A percentile compares a stretch with the other conserved stretches of the same genome.
Conservation (phyloP, 2,797 vertebrate species). For the Tenualosa thibaudeaui region DNA sequence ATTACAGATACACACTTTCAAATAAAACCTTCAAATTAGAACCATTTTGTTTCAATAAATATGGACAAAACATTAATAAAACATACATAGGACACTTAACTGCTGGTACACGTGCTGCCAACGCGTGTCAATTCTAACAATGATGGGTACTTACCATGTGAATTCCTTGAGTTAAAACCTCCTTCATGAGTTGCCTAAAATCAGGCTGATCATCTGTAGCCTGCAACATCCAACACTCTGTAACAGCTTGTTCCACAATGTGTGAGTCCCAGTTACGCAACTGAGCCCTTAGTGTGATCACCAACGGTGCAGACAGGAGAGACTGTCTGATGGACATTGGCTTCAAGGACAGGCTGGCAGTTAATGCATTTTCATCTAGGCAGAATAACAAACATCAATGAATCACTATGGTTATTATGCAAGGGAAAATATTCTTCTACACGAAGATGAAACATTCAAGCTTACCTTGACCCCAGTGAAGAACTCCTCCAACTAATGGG, state of each 20-base stretch:
- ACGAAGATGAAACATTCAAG: neutral
- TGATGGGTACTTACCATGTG: constrained; percentile 76
- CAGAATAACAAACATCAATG: neutral
- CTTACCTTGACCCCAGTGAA: constrained; percentile 77
- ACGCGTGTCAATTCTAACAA: neutral
- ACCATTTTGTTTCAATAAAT: neutral
- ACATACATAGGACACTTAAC: neutral
- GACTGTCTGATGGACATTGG: constrained; percentile 78
- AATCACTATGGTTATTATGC: neutral
- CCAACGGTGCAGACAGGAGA: constrained; percentile 66
- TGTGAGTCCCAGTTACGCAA: constrained; percentile 70
- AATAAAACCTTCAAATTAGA: neutral
- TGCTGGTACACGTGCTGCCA: neutral
- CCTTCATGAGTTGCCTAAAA: constrained; percentile 74
- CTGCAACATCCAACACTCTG: constrained; percentile 84
- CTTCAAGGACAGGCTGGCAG: constrained; percentile 77
- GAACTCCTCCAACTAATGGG: constrained; percentile 66
- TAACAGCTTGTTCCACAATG: constrained; percentile 54
- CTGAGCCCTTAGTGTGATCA: constrained; percentile 76
- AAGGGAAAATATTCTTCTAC: neutral
- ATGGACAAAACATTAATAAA: neutral
- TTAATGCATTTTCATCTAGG: constrained; percentile 45
- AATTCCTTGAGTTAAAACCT: constrained; percentile 65
- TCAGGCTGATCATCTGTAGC: constrained; percentile 50
- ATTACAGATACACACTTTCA: neutral